Conservation (phyloP, 2,888 invertebrate genomes). For the Gandaritis pyraliata region DNA sequence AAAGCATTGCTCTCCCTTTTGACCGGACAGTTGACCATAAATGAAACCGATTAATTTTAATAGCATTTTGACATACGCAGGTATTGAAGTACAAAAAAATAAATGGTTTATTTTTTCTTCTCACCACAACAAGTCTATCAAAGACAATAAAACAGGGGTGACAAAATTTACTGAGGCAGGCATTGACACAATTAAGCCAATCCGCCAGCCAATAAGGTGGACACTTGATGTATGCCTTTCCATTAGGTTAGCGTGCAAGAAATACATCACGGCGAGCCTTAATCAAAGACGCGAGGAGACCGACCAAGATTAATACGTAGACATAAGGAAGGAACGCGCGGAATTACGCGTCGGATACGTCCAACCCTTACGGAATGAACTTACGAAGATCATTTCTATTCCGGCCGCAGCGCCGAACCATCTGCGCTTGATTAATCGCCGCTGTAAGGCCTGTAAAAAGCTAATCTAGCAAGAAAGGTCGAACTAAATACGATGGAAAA, state of each 20-base stretch:
- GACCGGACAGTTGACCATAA: too few species aligned
- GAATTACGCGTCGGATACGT: constrained; percentile 60
- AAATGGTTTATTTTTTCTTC: constrained; percentile 11
- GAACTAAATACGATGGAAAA: constrained; percentile 28
- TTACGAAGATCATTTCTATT: constrained; percentile 46
- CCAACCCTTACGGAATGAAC: constrained; percentile 61
- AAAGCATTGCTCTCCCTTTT: too few species aligned
- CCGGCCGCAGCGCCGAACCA: constrained; percentile 38
- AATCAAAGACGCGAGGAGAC: constrained; percentile 80
- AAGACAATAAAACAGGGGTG: constrained; percentile 48
- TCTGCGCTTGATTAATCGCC: constrained; percentile 34
- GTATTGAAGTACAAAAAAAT: too few species aligned
- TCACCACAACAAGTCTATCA: constrained; percentile 32
- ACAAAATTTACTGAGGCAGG: constrained; percentile 65
- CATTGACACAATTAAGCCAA: constrained; percentile 76
- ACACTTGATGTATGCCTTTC: constrained; percentile 82
- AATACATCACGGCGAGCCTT: constrained; percentile 80
- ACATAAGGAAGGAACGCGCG: constrained; percentile 61
- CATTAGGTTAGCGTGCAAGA: constrained; percentile 80
- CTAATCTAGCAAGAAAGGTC: constrained; percentile 27
- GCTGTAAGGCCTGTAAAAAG: constrained; percentile 37
- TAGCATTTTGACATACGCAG: background rate
- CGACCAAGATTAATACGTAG: constrained; percentile 77
- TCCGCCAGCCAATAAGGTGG: constrained; percentile 79
- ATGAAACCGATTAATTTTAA: too few species aligned